Percentiles rank a stretch among this genome's conserved stretches.
These are phyloP conservation scores for Climacteris rufus DNA, from an alignment of 2,113 vertebrate species.

Conservation along the genomic window DNA sequence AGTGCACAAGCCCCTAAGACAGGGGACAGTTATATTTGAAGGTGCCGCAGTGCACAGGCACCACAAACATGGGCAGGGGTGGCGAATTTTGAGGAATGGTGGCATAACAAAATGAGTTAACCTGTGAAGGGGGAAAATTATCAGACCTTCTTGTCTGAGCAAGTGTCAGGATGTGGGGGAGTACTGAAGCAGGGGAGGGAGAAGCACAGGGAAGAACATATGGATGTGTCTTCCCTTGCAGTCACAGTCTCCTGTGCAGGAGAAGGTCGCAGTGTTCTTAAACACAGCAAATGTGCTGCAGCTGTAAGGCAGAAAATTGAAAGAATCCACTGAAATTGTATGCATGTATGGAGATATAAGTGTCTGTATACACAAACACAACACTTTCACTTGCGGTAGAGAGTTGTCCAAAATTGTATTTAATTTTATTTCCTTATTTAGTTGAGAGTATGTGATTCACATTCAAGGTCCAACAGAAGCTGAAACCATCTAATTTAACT, in stretches of 20 bases:
- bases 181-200: neutral
- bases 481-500: neutral
- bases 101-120: neutral
- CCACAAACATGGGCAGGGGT: neutral
- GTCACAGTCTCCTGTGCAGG: neutral
- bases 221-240: neutral
- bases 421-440: neutral
- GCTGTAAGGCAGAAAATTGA: neutral
- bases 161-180: neutral
- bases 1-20: conserved; percentile 13
- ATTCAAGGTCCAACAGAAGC: neutral
- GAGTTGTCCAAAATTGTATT: neutral
- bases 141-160: neutral
- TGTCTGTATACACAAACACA: neutral
- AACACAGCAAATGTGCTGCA: neutral
- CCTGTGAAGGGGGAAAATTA: neutral
- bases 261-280: neutral
- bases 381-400: neutral
- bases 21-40: neutral
- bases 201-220: conserved; percentile 1
- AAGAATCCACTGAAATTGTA: neutral
- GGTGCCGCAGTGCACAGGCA: neutral
- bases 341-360: neutral
- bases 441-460: neutral
- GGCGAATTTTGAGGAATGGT: neutral